phyloP scores from a whole-genome alignment of 2,888 invertebrate genomes.

The Xiphydria camelus region DNA sequence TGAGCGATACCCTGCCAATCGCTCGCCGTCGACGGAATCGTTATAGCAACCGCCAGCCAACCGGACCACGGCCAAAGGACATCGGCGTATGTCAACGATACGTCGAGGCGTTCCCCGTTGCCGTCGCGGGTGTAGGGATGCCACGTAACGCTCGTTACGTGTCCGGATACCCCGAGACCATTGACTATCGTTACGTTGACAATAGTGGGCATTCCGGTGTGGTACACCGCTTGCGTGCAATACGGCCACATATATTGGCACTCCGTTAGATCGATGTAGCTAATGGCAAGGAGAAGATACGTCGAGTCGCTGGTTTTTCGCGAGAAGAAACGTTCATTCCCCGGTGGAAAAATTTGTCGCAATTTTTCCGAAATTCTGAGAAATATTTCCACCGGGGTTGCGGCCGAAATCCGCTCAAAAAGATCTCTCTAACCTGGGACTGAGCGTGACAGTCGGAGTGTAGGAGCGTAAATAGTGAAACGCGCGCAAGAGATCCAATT shows the following conservation, averaged over 20 bases:
- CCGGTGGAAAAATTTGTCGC: no score
- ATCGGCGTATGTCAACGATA: slow-evolving; percentile 76
- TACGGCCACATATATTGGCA: slow-evolving; percentile 99
- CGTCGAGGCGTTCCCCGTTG: slow-evolving; percentile 68
- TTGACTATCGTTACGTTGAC: slow-evolving; percentile 94
- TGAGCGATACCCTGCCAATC: slow-evolving; percentile 79
- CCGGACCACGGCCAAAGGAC: slow-evolving; percentile 97
- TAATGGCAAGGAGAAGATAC: slow-evolving; percentile 44
- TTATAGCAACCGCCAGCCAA: slow-evolving; percentile 83
- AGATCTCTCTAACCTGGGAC: slow-evolving; percentile 51
- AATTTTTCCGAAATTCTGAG: slow-evolving; percentile 1
- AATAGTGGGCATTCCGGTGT: slow-evolving; percentile 83
- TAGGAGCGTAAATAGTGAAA: slow-evolving; percentile 69
- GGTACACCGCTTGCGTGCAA: slow-evolving; percentile 92
- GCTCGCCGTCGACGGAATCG: slow-evolving; percentile 67
- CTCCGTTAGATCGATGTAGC: slow-evolving; percentile 91
- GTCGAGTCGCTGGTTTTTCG: no score
- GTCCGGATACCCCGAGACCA: slow-evolving; percentile 88
- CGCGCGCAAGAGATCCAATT: slow-evolving; percentile 86
- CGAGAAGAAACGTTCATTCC: no score
- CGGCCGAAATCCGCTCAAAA: no score
- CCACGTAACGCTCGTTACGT: slow-evolving; percentile 71
- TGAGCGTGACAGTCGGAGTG: slow-evolving; percentile 63
- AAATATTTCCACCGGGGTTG: no score
- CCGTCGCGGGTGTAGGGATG: slow-evolving; percentile 86